Percentiles rank a stretch among this genome's conserved stretches.
phyloP scores from a whole-genome alignment of 2,113 vertebrate species.

The Bolborhynchus lineola region DNA sequence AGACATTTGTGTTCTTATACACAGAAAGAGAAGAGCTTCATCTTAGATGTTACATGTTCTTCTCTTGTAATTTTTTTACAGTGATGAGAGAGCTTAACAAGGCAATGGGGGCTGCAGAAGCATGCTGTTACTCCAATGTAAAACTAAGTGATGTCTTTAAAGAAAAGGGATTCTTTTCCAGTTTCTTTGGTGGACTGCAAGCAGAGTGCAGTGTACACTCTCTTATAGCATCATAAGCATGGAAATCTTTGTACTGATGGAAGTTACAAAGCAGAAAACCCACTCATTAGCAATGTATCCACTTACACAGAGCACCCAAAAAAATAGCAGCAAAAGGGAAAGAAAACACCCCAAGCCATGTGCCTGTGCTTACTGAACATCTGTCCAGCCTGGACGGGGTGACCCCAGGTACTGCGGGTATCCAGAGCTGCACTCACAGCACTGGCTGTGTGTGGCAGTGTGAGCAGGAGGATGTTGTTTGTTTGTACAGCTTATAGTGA shows the following conservation, averaged over 20 bases:
- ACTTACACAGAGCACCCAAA: not conserved
- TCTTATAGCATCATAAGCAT: not conserved
- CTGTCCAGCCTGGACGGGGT: not conserved
- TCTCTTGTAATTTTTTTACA: not conserved
- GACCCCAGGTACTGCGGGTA: not conserved
- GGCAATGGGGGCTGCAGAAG: not conserved
- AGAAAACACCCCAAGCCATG: accelerated
- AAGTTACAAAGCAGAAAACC: not conserved
- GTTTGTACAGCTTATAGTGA: accelerated
- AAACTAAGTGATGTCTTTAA: not conserved
- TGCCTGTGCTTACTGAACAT: not conserved
- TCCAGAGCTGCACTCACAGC: not conserved
- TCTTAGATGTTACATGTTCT: not conserved
- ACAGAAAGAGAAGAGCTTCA: not conserved
- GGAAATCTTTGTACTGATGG: not conserved
- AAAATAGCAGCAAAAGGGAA: not conserved
- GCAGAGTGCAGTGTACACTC: not conserved
- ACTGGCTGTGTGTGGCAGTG: accelerated
- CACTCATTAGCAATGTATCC: not conserved
- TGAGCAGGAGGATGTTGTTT: accelerated
- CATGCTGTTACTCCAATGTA: not conserved
- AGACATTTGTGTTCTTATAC: not conserved
- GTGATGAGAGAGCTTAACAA: not conserved
- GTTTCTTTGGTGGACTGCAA: not conserved
- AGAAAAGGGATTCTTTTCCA: not conserved